Conservation (phyloP, 2,797 vertebrate species). For the Sebastes iracundus region DNA sequence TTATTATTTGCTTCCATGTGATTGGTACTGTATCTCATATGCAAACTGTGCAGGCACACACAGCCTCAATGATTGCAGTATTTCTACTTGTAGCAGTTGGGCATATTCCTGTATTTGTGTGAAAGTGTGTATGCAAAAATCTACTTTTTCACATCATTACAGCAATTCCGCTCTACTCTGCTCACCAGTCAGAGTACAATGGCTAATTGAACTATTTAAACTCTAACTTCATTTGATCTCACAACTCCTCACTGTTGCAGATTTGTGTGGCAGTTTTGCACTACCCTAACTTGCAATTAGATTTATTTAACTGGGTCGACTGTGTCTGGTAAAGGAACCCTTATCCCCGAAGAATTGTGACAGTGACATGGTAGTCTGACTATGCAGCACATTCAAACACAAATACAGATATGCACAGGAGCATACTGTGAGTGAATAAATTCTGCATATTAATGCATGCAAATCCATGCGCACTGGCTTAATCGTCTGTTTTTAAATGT, state of each 20-base stretch:
- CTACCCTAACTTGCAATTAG: conserved; percentile 5
- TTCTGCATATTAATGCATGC: background rate
- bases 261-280: conserved; percentile 8
- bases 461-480: background rate
- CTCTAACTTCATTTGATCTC: conserved; percentile 22
- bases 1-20: background rate
- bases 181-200: background rate
- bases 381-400: background rate
- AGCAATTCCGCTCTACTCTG: background rate
- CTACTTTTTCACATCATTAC: background rate
- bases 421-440: background rate
- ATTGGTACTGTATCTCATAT: background rate
- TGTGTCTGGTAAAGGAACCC: background rate
- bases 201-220: conserved; percentile 20
- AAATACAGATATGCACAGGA: background rate
- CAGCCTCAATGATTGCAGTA: background rate
- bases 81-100: background rate
- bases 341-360: background rate
- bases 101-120: background rate
- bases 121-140: background rate
- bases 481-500: background rate
- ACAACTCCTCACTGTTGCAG: background rate
- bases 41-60: background rate
- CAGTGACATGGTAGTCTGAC: conserved; percentile 4
- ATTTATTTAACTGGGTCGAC: conserved; percentile 13